Percentiles rank a stretch among this genome's conserved stretches.
Evolutionary conservation across 2,888 invertebrate species (phyloP).

Genomic region (Hypsopygia costalis): DNA sequence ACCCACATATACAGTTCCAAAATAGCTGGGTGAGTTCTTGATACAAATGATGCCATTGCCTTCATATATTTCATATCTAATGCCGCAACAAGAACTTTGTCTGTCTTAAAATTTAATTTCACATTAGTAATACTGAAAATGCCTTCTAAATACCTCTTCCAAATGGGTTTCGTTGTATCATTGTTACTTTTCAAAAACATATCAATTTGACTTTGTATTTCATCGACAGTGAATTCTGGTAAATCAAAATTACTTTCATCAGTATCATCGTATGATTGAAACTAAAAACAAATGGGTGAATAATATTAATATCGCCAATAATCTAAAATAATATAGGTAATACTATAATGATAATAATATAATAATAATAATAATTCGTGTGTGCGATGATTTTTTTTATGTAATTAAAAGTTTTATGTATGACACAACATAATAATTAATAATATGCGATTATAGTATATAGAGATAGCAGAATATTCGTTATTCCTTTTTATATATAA

Average conservation of each 20-base stretch:
- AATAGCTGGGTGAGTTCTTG: slow-evolving; percentile 73
- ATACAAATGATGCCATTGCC: slow-evolving; percentile 78
- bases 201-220: slow-evolving; percentile 84
- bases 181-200: slow-evolving; percentile 72
- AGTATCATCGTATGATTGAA: slow-evolving; percentile 75
- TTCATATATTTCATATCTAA: slow-evolving; percentile 84
- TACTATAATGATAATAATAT: too few relatives aligned
- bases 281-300: slow-evolving; percentile 61
- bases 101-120: slow-evolving; percentile 70
- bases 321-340: too few relatives aligned
- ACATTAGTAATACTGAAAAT: slow-evolving; percentile 81
- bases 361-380: too few relatives aligned
- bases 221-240: slow-evolving; percentile 76
- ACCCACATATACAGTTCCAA: slow-evolving; percentile 85
- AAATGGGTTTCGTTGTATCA: slow-evolving; percentile 75
- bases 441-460: too few relatives aligned
- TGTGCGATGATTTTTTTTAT: too few relatives aligned
- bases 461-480: too few relatives aligned
- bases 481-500: too few relatives aligned
- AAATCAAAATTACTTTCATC: slow-evolving; percentile 60
- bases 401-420: too few relatives aligned
- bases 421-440: too few relatives aligned
- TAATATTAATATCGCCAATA: too few relatives aligned
- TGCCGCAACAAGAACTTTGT: slow-evolving; percentile 80
- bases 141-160: slow-evolving; percentile 83